Evolutionary conservation across 2,888 invertebrate genomes (phyloP).

Genomic region (Synergus gifuensis): DNA sequence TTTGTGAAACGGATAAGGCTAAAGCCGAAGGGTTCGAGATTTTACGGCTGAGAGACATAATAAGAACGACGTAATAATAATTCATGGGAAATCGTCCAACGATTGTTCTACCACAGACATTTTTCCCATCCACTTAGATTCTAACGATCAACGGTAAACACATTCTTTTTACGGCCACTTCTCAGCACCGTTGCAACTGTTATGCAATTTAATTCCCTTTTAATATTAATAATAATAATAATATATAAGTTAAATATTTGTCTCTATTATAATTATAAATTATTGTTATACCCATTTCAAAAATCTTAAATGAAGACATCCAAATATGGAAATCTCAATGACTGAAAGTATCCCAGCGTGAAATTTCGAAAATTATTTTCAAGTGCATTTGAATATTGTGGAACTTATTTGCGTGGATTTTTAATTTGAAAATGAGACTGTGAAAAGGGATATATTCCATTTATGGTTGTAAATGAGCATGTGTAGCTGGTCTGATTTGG

Average conservation of each 20-base stretch:
- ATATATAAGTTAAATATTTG: not conserved
- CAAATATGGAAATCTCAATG: not conserved
- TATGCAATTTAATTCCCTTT: not conserved
- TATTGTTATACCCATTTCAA: not conserved
- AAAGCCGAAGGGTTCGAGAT: not conserved
- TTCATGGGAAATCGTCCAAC: constrained; percentile 37
- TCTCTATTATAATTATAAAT: not conserved
- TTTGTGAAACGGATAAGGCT: constrained; percentile 12
- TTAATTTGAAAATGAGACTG: constrained; percentile 8
- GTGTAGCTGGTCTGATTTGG: constrained; percentile 26
- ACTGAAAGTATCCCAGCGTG: not conserved
- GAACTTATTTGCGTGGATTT: not conserved
- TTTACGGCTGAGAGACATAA: constrained; percentile 30
- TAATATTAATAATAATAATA: not conserved
- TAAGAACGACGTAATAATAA: constrained; percentile 36
- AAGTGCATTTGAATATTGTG: constrained; percentile 25
- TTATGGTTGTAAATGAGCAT: constrained; percentile 20
- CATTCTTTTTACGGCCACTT: constrained; percentile 9
- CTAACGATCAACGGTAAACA: constrained; percentile 31
- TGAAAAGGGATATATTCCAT: constrained; percentile 21
- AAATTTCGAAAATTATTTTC: not conserved
- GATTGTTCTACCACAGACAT: constrained; percentile 24
- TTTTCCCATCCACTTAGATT: constrained; percentile 12
- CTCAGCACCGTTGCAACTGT: constrained; percentile 6
- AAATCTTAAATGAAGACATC: not conserved